phyloP scores from a whole-genome alignment of 2,113 vertebrate genomes.

The Platanista minor region DNA sequence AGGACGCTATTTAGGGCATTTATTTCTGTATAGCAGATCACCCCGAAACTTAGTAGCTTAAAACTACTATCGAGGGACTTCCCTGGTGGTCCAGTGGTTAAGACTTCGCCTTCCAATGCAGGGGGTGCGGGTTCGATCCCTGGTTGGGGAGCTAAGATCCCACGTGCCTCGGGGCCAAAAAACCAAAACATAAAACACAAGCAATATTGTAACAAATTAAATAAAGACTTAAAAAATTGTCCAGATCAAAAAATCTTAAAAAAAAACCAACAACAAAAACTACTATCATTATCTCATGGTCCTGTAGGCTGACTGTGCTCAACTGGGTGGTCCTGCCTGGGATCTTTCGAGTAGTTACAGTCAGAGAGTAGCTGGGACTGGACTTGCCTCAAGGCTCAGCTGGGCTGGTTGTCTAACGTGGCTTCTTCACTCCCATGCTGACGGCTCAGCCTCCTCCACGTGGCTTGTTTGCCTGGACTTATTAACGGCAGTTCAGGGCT shows the following conservation, averaged over 20 bases:
- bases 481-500: background rate
- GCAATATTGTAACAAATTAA: too few species aligned
- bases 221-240: too few species aligned
- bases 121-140: too few species aligned
- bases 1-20: background rate
- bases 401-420: background rate
- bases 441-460: background rate
- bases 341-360: background rate
- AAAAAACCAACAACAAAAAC: too few species aligned
- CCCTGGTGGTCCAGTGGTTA: too few species aligned
- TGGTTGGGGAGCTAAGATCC: too few species aligned
- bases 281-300: background rate
- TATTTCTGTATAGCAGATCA: background rate
- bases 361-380: background rate
- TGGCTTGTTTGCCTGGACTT: background rate
- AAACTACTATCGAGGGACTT: background rate
- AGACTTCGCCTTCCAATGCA: too few species aligned
- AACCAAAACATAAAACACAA: too few species aligned
- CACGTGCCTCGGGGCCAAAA: too few species aligned
- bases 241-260: too few species aligned
- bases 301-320: background rate
- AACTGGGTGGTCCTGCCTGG: background rate
- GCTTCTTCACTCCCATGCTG: background rate
- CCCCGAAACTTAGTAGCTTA: background rate
- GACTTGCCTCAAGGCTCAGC: accelerated